phyloP scores from a whole-genome alignment of 2,888 invertebrate genomes.

The Napeogenes sylphis region DNA sequence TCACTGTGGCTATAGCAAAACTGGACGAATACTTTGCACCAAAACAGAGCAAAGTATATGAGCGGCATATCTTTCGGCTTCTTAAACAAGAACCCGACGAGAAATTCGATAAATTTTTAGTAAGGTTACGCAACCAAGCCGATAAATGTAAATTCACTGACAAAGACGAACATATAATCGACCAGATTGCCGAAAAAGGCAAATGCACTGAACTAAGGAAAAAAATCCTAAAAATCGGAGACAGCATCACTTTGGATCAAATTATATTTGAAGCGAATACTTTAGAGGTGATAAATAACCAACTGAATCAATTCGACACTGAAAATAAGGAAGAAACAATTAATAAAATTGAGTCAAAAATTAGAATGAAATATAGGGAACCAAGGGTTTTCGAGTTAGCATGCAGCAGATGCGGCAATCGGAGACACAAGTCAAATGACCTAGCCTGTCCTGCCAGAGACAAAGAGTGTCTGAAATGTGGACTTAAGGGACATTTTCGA shows the following conservation, averaged over 20 bases:
- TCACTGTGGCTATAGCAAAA: conserved; percentile 21
- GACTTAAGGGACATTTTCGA: too few relatives aligned
- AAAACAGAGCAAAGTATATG: conserved; percentile 25
- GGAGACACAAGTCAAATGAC: too few relatives aligned
- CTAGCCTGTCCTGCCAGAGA: too few relatives aligned
- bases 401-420: too few relatives aligned
- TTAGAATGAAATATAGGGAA: too few relatives aligned
- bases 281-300: conserved; percentile 19
- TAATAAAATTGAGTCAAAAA: too few relatives aligned
- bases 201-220: background rate
- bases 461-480: too few relatives aligned
- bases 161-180: conserved; percentile 24
- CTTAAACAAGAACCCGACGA: conserved; percentile 25
- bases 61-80: conserved; percentile 24
- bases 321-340: conserved; percentile 1
- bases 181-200: conserved; percentile 28
- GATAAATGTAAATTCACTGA: conserved; percentile 26
- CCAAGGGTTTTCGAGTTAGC: too few relatives aligned
- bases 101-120: conserved; percentile 28
- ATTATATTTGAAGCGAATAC: conserved; percentile 22
- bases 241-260: conserved; percentile 18
- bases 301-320: conserved; percentile 16
- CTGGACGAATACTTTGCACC: conserved; percentile 26
- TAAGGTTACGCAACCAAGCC: conserved; percentile 23
- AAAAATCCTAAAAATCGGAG: conserved; percentile 6